These are phyloP conservation scores for Mystacornis crossleyi DNA, from an alignment of 2,113 vertebrate species.

Conservation along the genomic window DNA sequence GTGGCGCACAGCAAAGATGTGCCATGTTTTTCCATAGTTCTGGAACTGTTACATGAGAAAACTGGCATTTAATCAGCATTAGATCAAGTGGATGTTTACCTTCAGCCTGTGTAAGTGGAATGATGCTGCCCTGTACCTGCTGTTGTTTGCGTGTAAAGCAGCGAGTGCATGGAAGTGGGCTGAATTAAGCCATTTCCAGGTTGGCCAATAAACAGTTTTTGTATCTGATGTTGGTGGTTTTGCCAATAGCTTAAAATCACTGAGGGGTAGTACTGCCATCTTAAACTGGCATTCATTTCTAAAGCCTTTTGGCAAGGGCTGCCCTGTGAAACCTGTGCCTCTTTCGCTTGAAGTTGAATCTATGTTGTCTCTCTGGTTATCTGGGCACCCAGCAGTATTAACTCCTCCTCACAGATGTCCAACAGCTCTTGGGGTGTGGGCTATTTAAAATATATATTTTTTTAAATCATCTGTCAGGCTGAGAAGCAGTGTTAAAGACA, in stretches of 20 bases:
- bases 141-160: not conserved
- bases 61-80: not conserved
- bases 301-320: not conserved
- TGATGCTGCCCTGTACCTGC: not conserved
- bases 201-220: constrained; percentile 30
- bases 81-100: not conserved
- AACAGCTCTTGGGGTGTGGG: not conserved
- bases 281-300: not conserved
- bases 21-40: not conserved
- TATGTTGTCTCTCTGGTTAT: accelerated
- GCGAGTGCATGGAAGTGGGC: not conserved
- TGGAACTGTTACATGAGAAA: not conserved
- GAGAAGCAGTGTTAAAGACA: accelerated
- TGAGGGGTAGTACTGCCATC: not conserved
- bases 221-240: not conserved
- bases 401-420: not conserved
- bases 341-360: not conserved
- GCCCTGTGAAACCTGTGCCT: not conserved
- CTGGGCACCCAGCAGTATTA: not conserved
- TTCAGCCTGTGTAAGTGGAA: not conserved
- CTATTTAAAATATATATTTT: not conserved
- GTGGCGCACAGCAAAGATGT: accelerated
- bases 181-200: not conserved
- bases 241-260: not conserved
- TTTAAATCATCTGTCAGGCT: not conserved